phyloP scores from a whole-genome alignment of 2,113 vertebrate genomes.

The Pavo muticus region DNA sequence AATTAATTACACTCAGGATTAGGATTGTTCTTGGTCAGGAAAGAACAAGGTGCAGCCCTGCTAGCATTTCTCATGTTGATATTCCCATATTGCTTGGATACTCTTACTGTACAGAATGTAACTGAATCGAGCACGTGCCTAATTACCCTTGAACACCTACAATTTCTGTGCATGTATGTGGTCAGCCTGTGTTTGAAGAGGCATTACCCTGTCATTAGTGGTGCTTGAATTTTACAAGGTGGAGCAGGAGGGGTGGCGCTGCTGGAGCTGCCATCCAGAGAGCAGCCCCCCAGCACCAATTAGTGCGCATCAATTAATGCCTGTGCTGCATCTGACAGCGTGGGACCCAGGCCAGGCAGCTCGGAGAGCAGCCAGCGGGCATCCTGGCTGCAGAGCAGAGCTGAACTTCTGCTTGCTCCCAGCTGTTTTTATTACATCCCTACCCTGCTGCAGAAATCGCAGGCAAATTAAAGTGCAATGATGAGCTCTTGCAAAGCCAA shows the following conservation, averaged over 20 bases:
- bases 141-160: neutral
- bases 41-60: neutral
- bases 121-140: neutral
- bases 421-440: neutral
- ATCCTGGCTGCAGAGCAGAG: neutral
- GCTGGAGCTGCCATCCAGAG: neutral
- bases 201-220: neutral
- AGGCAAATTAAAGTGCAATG: constrained; percentile 2
- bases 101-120: neutral
- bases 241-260: neutral
- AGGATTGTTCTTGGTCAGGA: neutral
- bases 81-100: neutral
- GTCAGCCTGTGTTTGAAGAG: neutral
- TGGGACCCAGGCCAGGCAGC: neutral
- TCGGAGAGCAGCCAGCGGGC: constrained; percentile 39
- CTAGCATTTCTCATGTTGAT: neutral
- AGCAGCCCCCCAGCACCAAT: neutral
- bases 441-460: neutral
- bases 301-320: neutral
- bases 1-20: neutral
- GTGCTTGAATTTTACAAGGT: neutral
- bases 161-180: accelerated
- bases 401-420: neutral
- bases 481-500: constrained; percentile 19
- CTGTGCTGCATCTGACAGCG: accelerated